Evolutionary conservation across 1,140 invertebrate genomes (phyloP).

Genomic region (Eumaeus atala): DNA sequence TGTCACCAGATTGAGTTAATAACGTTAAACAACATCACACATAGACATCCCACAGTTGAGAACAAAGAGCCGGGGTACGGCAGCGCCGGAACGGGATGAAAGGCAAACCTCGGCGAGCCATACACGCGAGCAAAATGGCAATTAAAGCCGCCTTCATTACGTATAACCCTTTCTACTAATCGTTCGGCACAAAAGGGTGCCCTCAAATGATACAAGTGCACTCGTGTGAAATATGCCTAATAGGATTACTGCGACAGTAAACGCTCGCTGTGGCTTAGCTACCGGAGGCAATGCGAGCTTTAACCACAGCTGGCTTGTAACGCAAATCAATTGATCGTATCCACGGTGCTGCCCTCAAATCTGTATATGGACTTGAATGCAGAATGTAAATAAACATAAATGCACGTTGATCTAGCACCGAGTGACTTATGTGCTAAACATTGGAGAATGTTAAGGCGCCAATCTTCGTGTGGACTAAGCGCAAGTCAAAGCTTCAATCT

Average conservation of each 20-base stretch:
- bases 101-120: constrained; percentile 28
- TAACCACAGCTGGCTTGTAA: neutral
- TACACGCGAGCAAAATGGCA: constrained; percentile 54
- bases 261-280: constrained; percentile 6
- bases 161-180: constrained; percentile 37
- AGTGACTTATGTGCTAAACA: too few species aligned
- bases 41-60: constrained; percentile 9
- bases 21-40: constrained; percentile 9
- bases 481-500: too few species aligned
- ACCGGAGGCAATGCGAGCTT: neutral
- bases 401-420: too few species aligned
- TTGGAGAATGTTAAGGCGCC: too few species aligned
- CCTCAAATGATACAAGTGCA: constrained; percentile 16
- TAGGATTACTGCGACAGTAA: constrained; percentile 17
- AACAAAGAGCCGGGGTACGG: constrained; percentile 19
- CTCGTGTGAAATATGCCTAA: constrained; percentile 16
- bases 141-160: constrained; percentile 62
- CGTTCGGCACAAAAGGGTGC: constrained; percentile 36
- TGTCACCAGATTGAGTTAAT: neutral
- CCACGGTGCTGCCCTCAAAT: too few species aligned
- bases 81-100: constrained; percentile 33
- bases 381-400: too few species aligned
- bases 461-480: too few species aligned
- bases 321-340: neutral
- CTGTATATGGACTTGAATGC: too few species aligned